Conservation (phyloP, 2,797 vertebrate species). For the Neosalanx taihuensis region DNA sequence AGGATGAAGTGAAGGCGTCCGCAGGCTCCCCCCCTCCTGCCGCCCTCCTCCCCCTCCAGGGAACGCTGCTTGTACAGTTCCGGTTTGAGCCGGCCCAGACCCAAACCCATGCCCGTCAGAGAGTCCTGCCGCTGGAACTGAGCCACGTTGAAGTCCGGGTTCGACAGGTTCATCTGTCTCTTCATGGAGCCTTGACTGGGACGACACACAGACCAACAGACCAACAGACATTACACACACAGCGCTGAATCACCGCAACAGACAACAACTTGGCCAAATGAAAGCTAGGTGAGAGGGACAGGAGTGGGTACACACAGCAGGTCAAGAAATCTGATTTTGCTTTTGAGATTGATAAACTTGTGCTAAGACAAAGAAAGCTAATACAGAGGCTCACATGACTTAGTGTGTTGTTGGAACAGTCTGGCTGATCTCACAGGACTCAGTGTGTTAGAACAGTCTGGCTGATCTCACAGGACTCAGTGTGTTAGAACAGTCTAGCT, state of each 20-base stretch:
- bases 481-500: no score
- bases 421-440: no score
- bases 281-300: no score
- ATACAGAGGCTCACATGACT: no score
- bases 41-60: constrained; percentile 86
- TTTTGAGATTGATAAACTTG: no score
- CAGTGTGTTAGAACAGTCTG: no score
- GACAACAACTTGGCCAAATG: neutral
- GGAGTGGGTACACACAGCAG: neutral
- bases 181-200: constrained; percentile 81
- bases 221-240: constrained; percentile 25
- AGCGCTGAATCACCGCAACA: constrained; percentile 2
- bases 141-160: constrained; percentile 95
- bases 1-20: constrained; percentile 95
- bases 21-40: constrained; percentile 81
- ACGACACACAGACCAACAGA: constrained; percentile 13
- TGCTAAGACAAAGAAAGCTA: no score
- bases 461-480: no score
- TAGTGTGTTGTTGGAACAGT: no score
- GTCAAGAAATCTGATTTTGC: neutral
- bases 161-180: constrained; percentile 95
- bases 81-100: constrained; percentile 91
- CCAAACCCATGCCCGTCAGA: constrained; percentile 87
- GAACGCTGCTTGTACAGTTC: constrained; percentile 98
- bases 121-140: constrained; percentile 97